Evolutionary conservation across 2,888 invertebrate genomes (phyloP).

Genomic region (Calliopum simillimum): DNA sequence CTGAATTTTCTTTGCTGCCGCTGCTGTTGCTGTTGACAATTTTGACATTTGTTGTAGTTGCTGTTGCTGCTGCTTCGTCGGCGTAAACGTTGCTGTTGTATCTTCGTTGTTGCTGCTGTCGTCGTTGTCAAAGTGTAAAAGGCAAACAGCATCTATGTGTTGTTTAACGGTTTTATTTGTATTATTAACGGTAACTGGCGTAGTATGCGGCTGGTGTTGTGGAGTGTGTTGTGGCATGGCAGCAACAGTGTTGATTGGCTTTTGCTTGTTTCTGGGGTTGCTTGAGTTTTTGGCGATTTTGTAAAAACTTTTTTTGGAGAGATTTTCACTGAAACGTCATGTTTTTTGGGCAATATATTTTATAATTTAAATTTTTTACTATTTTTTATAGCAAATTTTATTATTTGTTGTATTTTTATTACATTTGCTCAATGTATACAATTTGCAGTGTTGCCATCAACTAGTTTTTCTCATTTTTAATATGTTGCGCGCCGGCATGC

Average conservation of each 20-base stretch:
- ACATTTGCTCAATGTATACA: too few species aligned
- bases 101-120: constrained; percentile 29
- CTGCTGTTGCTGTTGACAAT: constrained; percentile 26
- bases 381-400: too few species aligned
- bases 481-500: neutral
- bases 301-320: neutral
- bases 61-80: constrained; percentile 45
- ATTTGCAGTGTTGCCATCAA: too few species aligned
- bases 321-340: neutral
- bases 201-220: neutral
- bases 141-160: constrained; percentile 38
- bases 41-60: constrained; percentile 40
- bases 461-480: too few species aligned
- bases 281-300: neutral
- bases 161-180: constrained; percentile 6
- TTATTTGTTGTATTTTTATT: too few species aligned
- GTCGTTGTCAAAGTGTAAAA: constrained; percentile 8
- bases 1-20: constrained; percentile 49
- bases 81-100: constrained; percentile 22
- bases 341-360: too few species aligned
- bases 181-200: constrained; percentile 21
- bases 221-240: neutral
- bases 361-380: too few species aligned
- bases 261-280: neutral
- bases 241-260: too few species aligned